Base-by-base conservation (phyloP, 1,140 invertebrate species). In the Leguminivora glycinivorella region DNA sequence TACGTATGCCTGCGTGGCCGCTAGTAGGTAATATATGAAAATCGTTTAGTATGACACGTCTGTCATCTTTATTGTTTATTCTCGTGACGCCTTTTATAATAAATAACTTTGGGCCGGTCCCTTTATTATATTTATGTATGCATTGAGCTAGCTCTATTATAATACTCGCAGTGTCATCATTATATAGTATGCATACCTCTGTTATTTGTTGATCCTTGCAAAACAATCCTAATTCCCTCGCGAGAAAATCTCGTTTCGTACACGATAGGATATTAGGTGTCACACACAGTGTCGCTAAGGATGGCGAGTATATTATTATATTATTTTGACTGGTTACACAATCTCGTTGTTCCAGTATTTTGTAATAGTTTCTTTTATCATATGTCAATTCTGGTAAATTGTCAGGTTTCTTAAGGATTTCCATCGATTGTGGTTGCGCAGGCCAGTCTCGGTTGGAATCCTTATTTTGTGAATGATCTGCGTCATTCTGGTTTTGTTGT, bases 141-240 rank as follows among this genome's bases (percentile, higher is more conserved):
- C 17, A n/a, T 26, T 68, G 12, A 47, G 25, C 67, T 68, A 68
- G 25, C 67, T 68, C 19, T 68, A 22, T 68, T 25, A 68, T 68
- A 26, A 68, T 24, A 24, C 17, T 25, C 17, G 40, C 22, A 12
- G 40, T 68, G 22, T 68, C 38, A 14, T 40, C n/a, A 25, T 12
- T 14, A 31, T 67, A 5, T 38, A 67, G 19, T 68, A 68, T 43
- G 19, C 40, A 43, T 43, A 43, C 34, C 12, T 43, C 67, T 1
- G 9, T 38, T 31, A 68, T 26, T 22, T 43, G 19, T 47, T 26
- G n/a, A 14, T 19, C 17, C 25, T 17, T n/a, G 14, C 67, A 68
- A 17, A 47, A 24, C 14, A 3, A 9, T 26, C 10, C 34, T 38
- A 24, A 6, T 19, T 43, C 34, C 14, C 40, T 47, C 40, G 40